Percentiles rank a stretch among this genome's conserved stretches.
phyloP scores from a whole-genome alignment of 92 coral and sea anemone genomes.

The Zoanthus sansibaricus region DNA sequence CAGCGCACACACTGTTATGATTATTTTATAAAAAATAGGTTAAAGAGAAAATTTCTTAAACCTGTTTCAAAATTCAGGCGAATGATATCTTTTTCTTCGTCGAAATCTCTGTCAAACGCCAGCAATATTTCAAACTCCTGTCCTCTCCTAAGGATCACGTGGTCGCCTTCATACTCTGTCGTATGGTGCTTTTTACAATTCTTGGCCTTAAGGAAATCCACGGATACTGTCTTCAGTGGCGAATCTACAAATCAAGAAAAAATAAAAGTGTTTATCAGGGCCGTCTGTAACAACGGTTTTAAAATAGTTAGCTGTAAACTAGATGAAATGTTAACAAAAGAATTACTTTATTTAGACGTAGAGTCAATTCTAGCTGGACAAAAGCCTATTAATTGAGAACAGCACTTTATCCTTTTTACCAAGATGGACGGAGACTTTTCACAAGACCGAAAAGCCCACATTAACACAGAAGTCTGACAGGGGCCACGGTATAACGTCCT shows the following conservation, averaged over 20 bases:
- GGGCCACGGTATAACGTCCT: no score
- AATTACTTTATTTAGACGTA: no score
- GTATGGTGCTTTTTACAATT: not conserved
- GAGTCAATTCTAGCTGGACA: no score
- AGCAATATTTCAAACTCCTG: constrained; percentile 32
- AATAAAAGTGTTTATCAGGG: no score
- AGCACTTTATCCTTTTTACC: no score
- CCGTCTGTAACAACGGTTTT: no score
- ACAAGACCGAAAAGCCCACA: no score
- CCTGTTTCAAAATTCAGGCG: constrained; percentile 37
- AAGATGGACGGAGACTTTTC: no score
- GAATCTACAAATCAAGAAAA: not conserved
- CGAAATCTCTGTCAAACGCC: constrained; percentile 9
- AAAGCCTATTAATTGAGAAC: no score
- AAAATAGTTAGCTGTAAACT: no score
- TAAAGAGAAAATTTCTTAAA: not conserved
- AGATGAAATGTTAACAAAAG: no score
- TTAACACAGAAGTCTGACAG: no score
- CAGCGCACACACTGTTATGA: not conserved
- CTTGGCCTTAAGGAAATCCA: not conserved
- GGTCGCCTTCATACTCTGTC: not conserved
- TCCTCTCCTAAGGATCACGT: constrained; percentile 48
- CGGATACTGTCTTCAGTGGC: not conserved
- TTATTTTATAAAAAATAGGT: not conserved
- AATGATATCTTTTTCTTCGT: constrained; percentile 5